Evolutionary conservation across 2,888 invertebrate genomes (phyloP).

Genomic region (Tipula unca): DNA sequence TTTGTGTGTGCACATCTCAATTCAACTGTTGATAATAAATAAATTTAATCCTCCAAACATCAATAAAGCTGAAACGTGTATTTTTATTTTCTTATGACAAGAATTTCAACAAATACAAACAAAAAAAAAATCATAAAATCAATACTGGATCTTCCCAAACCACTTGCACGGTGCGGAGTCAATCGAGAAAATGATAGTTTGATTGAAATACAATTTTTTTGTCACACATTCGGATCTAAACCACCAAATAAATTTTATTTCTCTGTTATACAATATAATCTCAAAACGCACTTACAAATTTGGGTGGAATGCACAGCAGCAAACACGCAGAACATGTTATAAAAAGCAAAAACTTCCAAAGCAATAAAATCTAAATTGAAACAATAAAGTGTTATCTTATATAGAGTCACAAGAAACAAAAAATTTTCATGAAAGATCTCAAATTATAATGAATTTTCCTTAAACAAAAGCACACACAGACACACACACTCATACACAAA

Average conservation of each 20-base stretch:
- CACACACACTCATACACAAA: background rate
- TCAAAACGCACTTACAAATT: background rate
- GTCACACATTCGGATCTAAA: background rate
- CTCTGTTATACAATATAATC: background rate
- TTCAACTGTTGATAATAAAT: background rate
- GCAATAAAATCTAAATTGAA: slow-evolving; percentile 8
- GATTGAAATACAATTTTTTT: background rate
- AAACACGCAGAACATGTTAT: background rate
- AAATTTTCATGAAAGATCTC: background rate
- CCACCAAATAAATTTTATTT: background rate
- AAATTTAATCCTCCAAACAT: background rate
- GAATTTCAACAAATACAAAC: background rate
- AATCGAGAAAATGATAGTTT: background rate
- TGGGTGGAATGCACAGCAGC: background rate
- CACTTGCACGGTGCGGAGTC: background rate
- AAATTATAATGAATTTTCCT: background rate
- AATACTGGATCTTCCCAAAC: background rate
- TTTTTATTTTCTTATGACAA: background rate
- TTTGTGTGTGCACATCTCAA: background rate
- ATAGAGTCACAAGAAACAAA: background rate
- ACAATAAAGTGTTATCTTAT: background rate
- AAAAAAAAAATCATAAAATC: background rate
- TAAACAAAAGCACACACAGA: background rate
- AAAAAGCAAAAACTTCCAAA: background rate
- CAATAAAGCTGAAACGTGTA: background rate